Evolutionary conservation across 2,888 invertebrate genomes (phyloP).

Genomic region (Resseliella maxima): DNA sequence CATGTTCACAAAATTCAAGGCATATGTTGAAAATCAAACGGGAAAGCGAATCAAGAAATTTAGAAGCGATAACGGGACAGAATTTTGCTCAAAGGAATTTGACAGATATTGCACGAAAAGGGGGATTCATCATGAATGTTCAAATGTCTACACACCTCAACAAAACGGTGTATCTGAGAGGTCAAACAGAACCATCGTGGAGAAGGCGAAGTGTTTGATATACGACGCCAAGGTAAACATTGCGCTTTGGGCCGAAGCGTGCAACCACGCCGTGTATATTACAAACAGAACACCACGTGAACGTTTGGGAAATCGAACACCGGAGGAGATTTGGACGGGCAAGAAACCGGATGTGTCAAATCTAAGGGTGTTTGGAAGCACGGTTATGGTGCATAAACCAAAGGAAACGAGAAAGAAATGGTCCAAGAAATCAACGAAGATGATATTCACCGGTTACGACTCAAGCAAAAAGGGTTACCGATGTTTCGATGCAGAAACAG

Average conservation of each 20-base stretch:
- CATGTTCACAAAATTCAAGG: conserved; percentile 61
- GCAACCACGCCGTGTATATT: conserved; percentile 58
- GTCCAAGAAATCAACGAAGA: conserved; percentile 62
- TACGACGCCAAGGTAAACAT: conserved; percentile 60
- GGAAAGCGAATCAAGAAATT: conserved; percentile 59
- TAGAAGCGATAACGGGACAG: conserved; percentile 60
- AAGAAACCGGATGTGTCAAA: conserved; percentile 62
- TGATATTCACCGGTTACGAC: conserved; percentile 57
- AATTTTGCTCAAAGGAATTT: conserved; percentile 59
- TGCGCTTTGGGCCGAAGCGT: conserved; percentile 63
- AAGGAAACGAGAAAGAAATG: conserved; percentile 62
- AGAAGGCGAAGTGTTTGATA: conserved; percentile 61
- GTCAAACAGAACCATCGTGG: conserved; percentile 60
- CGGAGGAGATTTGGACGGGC: conserved; percentile 63
- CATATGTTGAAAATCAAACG: conserved; percentile 61
- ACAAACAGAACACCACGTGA: conserved; percentile 55
- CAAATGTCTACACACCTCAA: conserved; percentile 62
- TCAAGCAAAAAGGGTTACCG: not conserved
- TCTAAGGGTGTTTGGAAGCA: conserved; percentile 64
- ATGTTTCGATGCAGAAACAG: not conserved
- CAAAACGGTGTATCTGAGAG: conserved; percentile 63
- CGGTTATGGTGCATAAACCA: conserved; percentile 63
- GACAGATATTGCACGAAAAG: no score
- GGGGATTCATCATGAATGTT: conserved; percentile 62
- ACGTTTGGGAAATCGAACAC: conserved; percentile 60